Percentiles rank a stretch among this genome's conserved stretches.
These are phyloP conservation scores for Bacillus rossius DNA, from an alignment of 1,140 invertebrate species.

Conservation along the genomic window DNA sequence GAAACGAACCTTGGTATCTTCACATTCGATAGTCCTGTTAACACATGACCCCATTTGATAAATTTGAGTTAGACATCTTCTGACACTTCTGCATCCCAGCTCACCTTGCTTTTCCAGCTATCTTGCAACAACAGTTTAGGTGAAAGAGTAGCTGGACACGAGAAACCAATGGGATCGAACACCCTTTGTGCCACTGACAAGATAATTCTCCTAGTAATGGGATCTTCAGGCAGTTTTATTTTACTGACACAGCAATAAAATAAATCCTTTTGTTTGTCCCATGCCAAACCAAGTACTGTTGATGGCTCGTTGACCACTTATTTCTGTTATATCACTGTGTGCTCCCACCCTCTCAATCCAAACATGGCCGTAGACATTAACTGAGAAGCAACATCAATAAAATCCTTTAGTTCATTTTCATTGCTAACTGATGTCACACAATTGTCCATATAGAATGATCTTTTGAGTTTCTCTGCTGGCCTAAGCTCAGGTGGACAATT, in stretches of 20 bases:
- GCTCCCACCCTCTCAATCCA: slow-evolving; percentile 31
- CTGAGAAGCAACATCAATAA: slow-evolving; percentile 17
- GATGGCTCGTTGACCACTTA: slow-evolving; percentile 5
- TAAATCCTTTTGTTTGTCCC: slow-evolving; percentile 22
- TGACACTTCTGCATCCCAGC: slow-evolving; percentile 24
- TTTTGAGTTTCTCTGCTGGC: slow-evolving; percentile 15
- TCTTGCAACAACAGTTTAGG: slow-evolving; percentile 30
- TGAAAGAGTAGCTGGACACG: slow-evolving; percentile 26
- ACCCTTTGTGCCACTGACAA: slow-evolving; percentile 27
- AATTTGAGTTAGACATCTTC: slow-evolving; percentile 18
- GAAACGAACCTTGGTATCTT: slow-evolving; percentile 24
- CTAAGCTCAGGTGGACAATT: slow-evolving; percentile 7
- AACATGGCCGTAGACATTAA: slow-evolving; percentile 26
- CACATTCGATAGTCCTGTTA: slow-evolving; percentile 19
- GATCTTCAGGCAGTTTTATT: not conserved
- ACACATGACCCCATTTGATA: slow-evolving; percentile 20
- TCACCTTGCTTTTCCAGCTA: slow-evolving; percentile 22
- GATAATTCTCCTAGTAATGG: slow-evolving; percentile 21
- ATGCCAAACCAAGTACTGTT: slow-evolving; percentile 25
- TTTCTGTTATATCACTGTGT: not conserved
- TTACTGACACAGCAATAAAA: slow-evolving; percentile 8
- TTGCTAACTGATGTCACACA: slow-evolving; percentile 24
- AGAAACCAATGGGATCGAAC: slow-evolving; percentile 36
- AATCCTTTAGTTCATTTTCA: slow-evolving; percentile 19
- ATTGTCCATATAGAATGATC: slow-evolving; percentile 29